Base-by-base conservation (phyloP, 2,888 invertebrate genomes). In the Chymomyza amoena region DNA sequence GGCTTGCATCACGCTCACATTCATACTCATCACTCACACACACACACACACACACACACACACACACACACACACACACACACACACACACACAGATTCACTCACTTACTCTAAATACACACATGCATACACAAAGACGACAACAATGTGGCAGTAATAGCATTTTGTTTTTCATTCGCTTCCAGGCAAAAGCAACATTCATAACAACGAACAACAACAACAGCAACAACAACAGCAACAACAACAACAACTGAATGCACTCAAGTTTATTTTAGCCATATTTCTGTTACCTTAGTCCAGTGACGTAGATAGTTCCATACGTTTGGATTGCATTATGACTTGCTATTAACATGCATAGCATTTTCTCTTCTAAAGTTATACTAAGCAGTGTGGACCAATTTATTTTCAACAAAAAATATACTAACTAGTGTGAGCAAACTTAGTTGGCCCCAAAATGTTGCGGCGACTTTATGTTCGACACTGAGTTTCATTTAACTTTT, bases 201-300 rank as follows among this genome's bases (percentile, higher is more conserved):
- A 45, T 57, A 59, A 20, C 59, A 32, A 59, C 15, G 4, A 59
- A 28, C 25, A 60, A 60, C 59, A 60, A 32, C 15, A 59, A 59
- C 28, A n/a, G n/a, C n/a, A n/a, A n/a, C n/a, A 18, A 18, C 57
- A 18, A 54, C 54, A 59, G 9, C 20, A n/a, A 59, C n/a, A n/a
- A n/a, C n/a, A 6, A 32, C n/a, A 20, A 6, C 59, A 32, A 32
- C 59, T 32, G 59, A 13, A 45, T 13, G 13, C 39, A 45, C 13
- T 45, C 39, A 60, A 60, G 36, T 60, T 9, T 25, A 28, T 60
- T 60, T 60, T n/a, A 36, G 32, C 32, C n/a, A 32, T 16, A 32
- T 20, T 18, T 13, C 15, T 32, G 28, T 60, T 45, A 45, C 13
- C 39, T 10, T 45, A 45, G 39, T 13, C 32, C 32, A 45, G 39